Evolutionary conservation across 2,888 invertebrate species (phyloP), one percentile per base, ranked within the genome.

Genomic region (Apodemia duryi): DNA sequence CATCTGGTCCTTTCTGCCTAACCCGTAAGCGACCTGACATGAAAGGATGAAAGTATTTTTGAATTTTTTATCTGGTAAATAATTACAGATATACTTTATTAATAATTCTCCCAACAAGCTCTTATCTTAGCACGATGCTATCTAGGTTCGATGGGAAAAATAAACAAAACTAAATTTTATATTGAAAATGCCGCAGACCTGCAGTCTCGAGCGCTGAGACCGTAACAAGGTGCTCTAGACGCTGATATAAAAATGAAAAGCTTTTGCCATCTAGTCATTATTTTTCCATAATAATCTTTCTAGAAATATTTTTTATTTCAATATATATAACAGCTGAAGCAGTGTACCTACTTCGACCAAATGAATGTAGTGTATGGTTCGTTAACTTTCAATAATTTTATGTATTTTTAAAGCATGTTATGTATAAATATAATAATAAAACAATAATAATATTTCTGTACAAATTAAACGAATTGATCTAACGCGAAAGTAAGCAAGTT

Each of bases 61-160:
- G 35, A 35, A 5, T 35, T 35, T 35, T 35, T 4, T 32, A 5
- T 35, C 35, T 5, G 3, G 35, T 35, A 35, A 35, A 35, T 35
- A 35, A 35, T 35, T 35, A 35, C 5, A 35, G 35, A 35, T 5
- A 35, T 49, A 2, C 29, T 29, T 28, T 10, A 52, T 52, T 21
- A 29, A 57, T 57, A 13, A 57, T 57, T 57, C 35, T 57, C 32
- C 6, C 13, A 32, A 29, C 57, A 57, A 32, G 29, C 13, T 32
- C 35, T 32, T n/a, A 6, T 29, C 29, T 54, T 11, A 57, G 32
- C 32, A 35, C 6, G 13, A 6, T 49, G 49, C 49, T 1, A 57
- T 32, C 57, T 57, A 57, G 6, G 13, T 66, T 66, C 63, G 29
- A 57, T 57, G 35, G 13, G 32, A 13, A 54, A 32, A 57, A 57